A percentile compares a stretch with the other conserved stretches of the same genome.
phyloP scores from a whole-genome alignment of 2,113 vertebrate species.

The Chaetodon auriga region DNA sequence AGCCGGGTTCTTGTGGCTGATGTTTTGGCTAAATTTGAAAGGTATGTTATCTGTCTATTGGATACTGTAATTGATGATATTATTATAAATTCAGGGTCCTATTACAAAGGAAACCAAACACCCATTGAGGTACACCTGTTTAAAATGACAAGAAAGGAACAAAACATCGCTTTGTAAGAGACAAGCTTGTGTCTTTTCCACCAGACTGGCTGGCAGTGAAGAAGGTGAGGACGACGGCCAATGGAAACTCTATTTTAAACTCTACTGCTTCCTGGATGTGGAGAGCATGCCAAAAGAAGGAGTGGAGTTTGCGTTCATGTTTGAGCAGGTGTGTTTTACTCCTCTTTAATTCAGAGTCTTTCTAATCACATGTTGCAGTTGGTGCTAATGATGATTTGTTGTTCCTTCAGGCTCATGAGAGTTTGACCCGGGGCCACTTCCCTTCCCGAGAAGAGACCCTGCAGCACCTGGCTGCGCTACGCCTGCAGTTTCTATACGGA shows the following conservation, averaged over 20 bases:
- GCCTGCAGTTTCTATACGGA: slow-evolving; percentile 91
- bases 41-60: slow-evolving; percentile 78
- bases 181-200: slow-evolving; percentile 21
- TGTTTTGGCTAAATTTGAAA: slow-evolving; percentile 97
- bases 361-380: slow-evolving; percentile 27
- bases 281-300: slow-evolving; percentile 93
- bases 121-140: background rate
- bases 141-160: background rate
- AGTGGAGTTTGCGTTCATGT: slow-evolving; percentile 96
- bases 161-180: slow-evolving; percentile 16
- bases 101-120: background rate
- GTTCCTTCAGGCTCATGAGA: slow-evolving; percentile 89
- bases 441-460: slow-evolving; percentile 92
- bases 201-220: slow-evolving; percentile 87
- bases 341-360: slow-evolving; percentile 14
- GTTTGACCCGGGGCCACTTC: slow-evolving; percentile 92
- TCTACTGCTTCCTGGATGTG: slow-evolving; percentile 94
- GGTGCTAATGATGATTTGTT: background rate
- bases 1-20: slow-evolving; percentile 96
- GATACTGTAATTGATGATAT: background rate
- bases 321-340: slow-evolving; percentile 89
- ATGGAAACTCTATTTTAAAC: slow-evolving; percentile 95
- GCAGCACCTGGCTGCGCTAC: slow-evolving; percentile 90
- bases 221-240: slow-evolving; percentile 88
- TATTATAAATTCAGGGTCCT: background rate